These are phyloP conservation scores for Endotricha flammealis DNA, from an alignment of 2,888 invertebrate species.

Conservation along the genomic window DNA sequence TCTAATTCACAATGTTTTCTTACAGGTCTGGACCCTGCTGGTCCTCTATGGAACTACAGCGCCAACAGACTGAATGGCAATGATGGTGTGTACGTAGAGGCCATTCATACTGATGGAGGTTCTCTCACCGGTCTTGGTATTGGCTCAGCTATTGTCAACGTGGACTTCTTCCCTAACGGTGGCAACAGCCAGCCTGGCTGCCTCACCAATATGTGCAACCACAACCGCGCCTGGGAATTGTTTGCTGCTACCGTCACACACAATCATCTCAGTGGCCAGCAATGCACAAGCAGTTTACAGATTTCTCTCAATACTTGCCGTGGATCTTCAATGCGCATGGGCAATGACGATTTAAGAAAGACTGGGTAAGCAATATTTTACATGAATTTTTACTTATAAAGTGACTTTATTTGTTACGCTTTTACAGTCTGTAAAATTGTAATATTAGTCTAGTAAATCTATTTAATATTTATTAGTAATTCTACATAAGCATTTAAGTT, in stretches of 20 bases:
- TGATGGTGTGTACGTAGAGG: constrained; percentile 35
- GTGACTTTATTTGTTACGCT: too few species aligned
- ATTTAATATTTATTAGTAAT: too few species aligned
- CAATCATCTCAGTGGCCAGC: constrained; percentile 44
- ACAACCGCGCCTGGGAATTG: constrained; percentile 51
- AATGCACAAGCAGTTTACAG: constrained; percentile 38
- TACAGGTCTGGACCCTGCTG: constrained; percentile 40
- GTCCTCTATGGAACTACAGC: constrained; percentile 47
- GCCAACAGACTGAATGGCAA: constrained; percentile 11
- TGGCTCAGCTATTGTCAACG: constrained; percentile 66
- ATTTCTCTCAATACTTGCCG: constrained; percentile 39
- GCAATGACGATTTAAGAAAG: constrained; percentile 31
- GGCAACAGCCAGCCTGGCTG: constrained; percentile 56
- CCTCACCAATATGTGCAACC: constrained; percentile 42
- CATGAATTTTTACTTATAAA: too few species aligned
- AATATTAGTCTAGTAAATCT: too few species aligned
- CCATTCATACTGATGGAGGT: constrained; percentile 33
- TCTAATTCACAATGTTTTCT: too few species aligned
- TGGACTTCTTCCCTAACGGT: constrained; percentile 62
- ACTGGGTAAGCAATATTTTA: background rate
- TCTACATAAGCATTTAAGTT: too few species aligned
- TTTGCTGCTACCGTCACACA: constrained; percentile 46
- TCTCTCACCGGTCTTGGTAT: constrained; percentile 61
- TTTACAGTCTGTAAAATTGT: too few species aligned
- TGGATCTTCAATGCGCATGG: constrained; percentile 39